Conservation (phyloP, 2,797 vertebrate species). For the Gymnothorax javanicus region DNA sequence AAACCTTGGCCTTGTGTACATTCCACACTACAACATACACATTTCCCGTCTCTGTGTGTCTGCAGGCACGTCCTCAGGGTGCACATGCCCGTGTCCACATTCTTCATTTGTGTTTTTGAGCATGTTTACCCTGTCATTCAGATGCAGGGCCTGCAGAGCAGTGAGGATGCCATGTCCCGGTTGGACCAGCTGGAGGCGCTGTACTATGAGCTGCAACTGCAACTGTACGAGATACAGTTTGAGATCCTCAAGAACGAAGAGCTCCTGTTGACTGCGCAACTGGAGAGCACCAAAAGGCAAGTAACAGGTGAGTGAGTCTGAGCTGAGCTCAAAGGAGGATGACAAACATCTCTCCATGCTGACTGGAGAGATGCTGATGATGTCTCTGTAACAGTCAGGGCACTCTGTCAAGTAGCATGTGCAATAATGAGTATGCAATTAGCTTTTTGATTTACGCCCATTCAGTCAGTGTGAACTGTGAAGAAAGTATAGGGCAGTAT, state of each 20-base stretch:
- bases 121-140: constrained; percentile 49
- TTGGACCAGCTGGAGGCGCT: constrained; percentile 92
- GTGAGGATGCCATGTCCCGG: constrained; percentile 87
- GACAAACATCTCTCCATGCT: neutral
- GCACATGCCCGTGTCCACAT: neutral
- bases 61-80: neutral
- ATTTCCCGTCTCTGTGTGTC: neutral
- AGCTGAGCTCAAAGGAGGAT: neutral
- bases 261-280: constrained; percentile 88
- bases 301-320: constrained; percentile 79
- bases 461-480: too few relatives aligned
- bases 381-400: neutral
- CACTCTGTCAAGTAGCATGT: neutral
- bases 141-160: constrained; percentile 91
- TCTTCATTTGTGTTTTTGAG: neutral
- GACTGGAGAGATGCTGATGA: neutral
- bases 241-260: constrained; percentile 96
- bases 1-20: neutral
- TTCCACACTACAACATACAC: too few relatives aligned
- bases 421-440: neutral
- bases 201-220: constrained; percentile 93
- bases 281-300: constrained; percentile 91
- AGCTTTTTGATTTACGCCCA: neutral
- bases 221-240: constrained; percentile 93
- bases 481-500: too few relatives aligned